phyloP scores from a whole-genome alignment of 2,113 vertebrate genomes.

The Cygnus buccinator region DNA sequence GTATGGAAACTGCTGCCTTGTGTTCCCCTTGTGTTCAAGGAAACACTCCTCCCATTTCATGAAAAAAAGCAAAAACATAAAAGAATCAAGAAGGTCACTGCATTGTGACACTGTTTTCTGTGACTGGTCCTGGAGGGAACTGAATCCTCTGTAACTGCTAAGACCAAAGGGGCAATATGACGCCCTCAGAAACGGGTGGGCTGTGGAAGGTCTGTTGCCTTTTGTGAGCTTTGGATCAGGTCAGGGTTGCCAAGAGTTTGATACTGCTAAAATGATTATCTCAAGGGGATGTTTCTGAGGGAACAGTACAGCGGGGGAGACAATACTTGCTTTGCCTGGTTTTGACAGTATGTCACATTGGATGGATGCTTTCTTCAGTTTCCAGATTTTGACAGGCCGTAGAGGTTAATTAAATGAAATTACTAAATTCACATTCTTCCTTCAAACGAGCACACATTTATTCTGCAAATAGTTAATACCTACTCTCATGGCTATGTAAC shows the following conservation, averaged over 20 bases:
- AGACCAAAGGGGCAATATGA: neutral
- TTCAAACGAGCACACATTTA: conserved; percentile 49
- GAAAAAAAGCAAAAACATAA: neutral
- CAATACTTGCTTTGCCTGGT: conserved; percentile 59
- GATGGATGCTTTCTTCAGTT: conserved; percentile 62
- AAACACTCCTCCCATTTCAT: neutral
- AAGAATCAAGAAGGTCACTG: neutral
- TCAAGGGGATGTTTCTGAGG: conserved; percentile 49
- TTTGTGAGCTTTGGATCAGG: conserved; percentile 12
- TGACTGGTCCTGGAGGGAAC: neutral
- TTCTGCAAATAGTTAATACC: conserved; percentile 67
- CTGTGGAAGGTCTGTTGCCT: neutral
- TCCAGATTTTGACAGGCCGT: conserved; percentile 68
- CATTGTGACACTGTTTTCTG: neutral
- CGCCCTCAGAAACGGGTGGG: neutral
- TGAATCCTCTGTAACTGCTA: neutral
- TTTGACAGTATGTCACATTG: conserved; percentile 73
- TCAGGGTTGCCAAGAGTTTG: conserved; percentile 38
- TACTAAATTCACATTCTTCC: conserved; percentile 59
- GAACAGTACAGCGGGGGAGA: neutral
- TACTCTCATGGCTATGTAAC: conserved; percentile 51
- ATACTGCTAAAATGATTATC: conserved; percentile 61
- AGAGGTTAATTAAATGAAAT: conserved; percentile 75
- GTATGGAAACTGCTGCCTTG: neutral
- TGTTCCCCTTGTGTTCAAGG: neutral